A percentile compares a stretch with the other conserved stretches of the same genome.
Conservation (phyloP, 1,140 invertebrate species). For the Marisa cornuarietis region DNA sequence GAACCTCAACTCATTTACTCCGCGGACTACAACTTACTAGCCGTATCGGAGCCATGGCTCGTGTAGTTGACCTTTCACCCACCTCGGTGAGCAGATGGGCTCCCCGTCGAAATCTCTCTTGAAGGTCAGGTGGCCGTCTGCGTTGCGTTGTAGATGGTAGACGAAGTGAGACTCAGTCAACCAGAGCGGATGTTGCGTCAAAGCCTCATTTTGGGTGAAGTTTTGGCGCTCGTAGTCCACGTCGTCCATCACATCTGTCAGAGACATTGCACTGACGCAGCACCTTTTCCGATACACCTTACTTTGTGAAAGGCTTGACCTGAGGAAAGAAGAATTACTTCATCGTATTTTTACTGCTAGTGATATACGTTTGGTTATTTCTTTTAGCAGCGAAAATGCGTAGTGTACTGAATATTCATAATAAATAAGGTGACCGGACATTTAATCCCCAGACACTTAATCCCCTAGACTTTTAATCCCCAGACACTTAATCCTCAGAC, state of each 20-base stretch:
- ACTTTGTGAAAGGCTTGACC: too few relatives aligned
- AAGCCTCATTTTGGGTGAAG: conserved; percentile 41
- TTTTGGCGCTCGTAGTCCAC: conserved; percentile 48
- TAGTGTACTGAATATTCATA: too few relatives aligned
- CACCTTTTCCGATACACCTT: too few relatives aligned
- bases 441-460: too few relatives aligned
- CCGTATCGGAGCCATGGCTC: too few relatives aligned
- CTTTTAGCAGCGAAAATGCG: too few relatives aligned
- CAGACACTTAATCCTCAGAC: too few relatives aligned
- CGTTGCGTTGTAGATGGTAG: conserved; percentile 46
- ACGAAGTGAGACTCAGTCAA: conserved; percentile 51
- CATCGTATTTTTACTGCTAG: too few relatives aligned
- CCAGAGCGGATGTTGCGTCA: conserved; percentile 44
- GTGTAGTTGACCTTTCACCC: background rate
- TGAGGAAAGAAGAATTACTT: too few relatives aligned
- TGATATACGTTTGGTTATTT: too few relatives aligned
- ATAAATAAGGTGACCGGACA: too few relatives aligned
- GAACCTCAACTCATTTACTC: background rate
- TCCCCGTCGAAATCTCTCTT: conserved; percentile 41
- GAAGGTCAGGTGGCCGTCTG: conserved; percentile 40
- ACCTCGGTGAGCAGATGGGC: conserved; percentile 53
- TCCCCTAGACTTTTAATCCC: too few relatives aligned
- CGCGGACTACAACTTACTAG: background rate
- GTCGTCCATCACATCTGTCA: conserved; percentile 53
- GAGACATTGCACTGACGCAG: conserved; percentile 26